These are phyloP conservation scores for Malacoraja senta DNA, from an alignment of 2,797 vertebrate species.

Conservation along the genomic window DNA sequence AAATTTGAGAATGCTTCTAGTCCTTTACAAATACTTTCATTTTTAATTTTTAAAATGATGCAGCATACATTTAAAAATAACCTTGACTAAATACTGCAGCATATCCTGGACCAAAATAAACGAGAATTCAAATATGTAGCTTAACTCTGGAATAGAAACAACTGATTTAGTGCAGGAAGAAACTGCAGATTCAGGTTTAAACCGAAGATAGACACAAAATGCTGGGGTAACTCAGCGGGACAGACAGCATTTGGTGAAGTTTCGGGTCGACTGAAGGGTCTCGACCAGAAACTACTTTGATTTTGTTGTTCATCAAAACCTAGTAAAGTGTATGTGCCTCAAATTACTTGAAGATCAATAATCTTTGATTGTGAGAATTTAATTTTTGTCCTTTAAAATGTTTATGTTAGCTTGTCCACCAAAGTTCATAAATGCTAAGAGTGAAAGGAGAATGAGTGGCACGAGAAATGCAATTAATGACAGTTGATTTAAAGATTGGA, in stretches of 20 bases:
- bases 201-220: too few relatives aligned
- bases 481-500: not conserved
- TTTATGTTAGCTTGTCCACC: not conserved
- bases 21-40: not conserved
- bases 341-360: not conserved
- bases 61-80: not conserved
- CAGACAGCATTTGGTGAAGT: too few relatives aligned
- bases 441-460: not conserved
- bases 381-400: not conserved
- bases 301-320: not conserved
- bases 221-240: too few relatives aligned
- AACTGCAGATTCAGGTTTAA: too few relatives aligned
- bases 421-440: not conserved
- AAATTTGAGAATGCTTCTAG: not conserved
- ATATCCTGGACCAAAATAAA: not conserved
- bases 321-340: not conserved
- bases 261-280: not conserved
- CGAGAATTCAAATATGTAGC: not conserved
- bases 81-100: not conserved
- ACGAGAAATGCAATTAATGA: not conserved
- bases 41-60: not conserved
- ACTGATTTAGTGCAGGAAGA: not conserved
- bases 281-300: not conserved
- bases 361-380: not conserved
- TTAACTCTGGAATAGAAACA: not conserved